phyloP scores from a whole-genome alignment of 2,888 invertebrate genomes.

The Trichopria drosophilae region DNA sequence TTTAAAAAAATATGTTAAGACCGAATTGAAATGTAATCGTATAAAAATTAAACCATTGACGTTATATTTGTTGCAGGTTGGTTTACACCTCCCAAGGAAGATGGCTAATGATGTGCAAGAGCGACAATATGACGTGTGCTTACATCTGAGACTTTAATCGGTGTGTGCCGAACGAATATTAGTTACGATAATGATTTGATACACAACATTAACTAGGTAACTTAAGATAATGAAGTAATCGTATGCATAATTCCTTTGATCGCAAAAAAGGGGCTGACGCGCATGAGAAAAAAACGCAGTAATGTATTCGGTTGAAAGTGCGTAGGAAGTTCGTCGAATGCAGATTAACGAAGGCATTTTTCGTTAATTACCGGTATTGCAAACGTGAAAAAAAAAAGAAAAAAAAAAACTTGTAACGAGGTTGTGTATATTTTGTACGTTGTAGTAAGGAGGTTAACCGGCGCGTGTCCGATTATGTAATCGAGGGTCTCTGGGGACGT shows the following conservation, averaged over 20 bases:
- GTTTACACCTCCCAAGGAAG: constrained; percentile 90
- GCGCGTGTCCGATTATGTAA: no score
- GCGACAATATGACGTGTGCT: constrained; percentile 50
- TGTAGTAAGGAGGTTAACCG: constrained; percentile 13
- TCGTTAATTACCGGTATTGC: constrained; percentile 8
- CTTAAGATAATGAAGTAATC: constrained; percentile 55
- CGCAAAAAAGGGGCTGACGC: constrained; percentile 49
- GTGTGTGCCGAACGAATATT: constrained; percentile 57
- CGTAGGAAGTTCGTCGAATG: constrained; percentile 9
- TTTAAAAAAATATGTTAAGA: no score
- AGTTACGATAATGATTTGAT: constrained; percentile 39
- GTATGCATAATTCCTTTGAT: constrained; percentile 53
- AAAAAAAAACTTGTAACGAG: no score
- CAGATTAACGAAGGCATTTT: not conserved
- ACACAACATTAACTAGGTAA: constrained; percentile 56
- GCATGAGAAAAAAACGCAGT: constrained; percentile 38
- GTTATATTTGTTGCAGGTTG: constrained; percentile 78
- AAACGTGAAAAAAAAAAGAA: no score
- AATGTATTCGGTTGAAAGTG: constrained; percentile 43
- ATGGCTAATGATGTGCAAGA: constrained; percentile 69
- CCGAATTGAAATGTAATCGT: no score
- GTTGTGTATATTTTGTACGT: constrained; percentile 25
- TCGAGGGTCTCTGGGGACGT: no score
- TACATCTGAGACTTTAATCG: constrained; percentile 57
- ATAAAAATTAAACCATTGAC: no score